These are phyloP conservation scores for Fulmarus glacialis DNA, from an alignment of 2,113 vertebrate species.

Conservation along the genomic window DNA sequence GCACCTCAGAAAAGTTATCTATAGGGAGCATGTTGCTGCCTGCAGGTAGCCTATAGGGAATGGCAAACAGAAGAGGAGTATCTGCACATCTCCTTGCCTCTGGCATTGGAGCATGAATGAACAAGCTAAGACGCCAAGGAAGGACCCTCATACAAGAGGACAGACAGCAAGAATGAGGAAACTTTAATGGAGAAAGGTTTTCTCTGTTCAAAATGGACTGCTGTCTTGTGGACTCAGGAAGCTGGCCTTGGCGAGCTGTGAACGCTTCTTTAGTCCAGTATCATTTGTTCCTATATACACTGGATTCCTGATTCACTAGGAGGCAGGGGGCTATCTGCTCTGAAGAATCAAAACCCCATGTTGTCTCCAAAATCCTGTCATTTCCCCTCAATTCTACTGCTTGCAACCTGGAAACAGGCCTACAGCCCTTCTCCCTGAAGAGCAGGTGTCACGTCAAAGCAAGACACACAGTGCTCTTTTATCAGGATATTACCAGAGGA, in stretches of 20 bases:
- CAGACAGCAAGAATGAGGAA: background rate
- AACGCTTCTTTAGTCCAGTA: background rate
- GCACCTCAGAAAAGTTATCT: background rate
- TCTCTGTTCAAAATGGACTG: background rate
- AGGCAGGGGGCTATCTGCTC: background rate
- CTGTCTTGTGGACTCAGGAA: rapidly evolving
- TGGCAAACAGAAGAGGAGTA: background rate
- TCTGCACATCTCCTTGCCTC: background rate
- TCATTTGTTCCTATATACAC: background rate
- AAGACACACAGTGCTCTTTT: background rate
- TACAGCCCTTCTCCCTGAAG: background rate
- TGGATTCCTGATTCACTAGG: background rate
- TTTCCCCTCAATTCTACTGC: background rate
- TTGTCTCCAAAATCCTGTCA: background rate
- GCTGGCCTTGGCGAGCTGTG: background rate
- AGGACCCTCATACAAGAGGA: background rate
- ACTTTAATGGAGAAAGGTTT: background rate
- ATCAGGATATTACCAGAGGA: background rate
- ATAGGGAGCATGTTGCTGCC: background rate
- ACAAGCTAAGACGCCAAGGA: background rate
- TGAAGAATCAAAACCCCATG: background rate
- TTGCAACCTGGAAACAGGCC: background rate
- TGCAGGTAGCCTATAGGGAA: background rate
- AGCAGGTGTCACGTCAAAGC: rapidly evolving
- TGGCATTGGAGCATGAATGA: background rate